A percentile compares a stretch with the other conserved stretches of the same genome.
Evolutionary conservation across 2,797 vertebrate species (phyloP).

Genomic region (Phalloptychus januarius): DNA sequence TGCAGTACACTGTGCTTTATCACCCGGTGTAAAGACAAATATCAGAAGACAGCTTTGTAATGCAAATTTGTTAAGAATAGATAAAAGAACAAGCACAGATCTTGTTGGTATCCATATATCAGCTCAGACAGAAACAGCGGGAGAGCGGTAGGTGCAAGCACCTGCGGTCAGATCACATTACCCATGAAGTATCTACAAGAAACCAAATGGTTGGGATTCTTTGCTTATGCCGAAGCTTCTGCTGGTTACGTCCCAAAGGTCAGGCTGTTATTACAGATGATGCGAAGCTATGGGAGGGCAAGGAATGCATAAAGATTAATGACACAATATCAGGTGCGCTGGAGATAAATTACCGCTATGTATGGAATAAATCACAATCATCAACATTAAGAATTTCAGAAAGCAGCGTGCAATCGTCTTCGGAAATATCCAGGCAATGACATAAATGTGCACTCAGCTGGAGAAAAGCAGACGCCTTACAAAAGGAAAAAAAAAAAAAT

Average conservation of each 20-base stretch:
- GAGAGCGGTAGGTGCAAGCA: slow-evolving; percentile 14
- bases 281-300: slow-evolving; percentile 12
- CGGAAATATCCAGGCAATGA: not conserved
- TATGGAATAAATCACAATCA: slow-evolving; percentile 20
- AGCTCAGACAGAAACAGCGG: not conserved
- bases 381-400: not conserved
- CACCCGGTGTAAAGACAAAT: not conserved
- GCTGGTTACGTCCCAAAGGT: slow-evolving; percentile 5
- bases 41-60: not conserved
- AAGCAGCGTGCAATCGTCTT: not conserved
- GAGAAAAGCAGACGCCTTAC: not conserved
- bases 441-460: not conserved
- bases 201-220: slow-evolving; percentile 6
- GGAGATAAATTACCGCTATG: slow-evolving; percentile 15
- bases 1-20: not conserved
- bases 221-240: slow-evolving; percentile 20
- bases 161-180: slow-evolving; percentile 34
- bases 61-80: not conserved
- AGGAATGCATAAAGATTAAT: slow-evolving; percentile 47
- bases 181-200: slow-evolving; percentile 11
- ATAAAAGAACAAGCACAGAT: slow-evolving; percentile 18
- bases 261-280: slow-evolving; percentile 30
- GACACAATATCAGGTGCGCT: slow-evolving; percentile 5
- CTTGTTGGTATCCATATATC: slow-evolving; percentile 35
- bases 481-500: not conserved